These are phyloP conservation scores for Nymphalis io DNA, from an alignment of 1,140 invertebrate genomes.

Conservation along the genomic window DNA sequence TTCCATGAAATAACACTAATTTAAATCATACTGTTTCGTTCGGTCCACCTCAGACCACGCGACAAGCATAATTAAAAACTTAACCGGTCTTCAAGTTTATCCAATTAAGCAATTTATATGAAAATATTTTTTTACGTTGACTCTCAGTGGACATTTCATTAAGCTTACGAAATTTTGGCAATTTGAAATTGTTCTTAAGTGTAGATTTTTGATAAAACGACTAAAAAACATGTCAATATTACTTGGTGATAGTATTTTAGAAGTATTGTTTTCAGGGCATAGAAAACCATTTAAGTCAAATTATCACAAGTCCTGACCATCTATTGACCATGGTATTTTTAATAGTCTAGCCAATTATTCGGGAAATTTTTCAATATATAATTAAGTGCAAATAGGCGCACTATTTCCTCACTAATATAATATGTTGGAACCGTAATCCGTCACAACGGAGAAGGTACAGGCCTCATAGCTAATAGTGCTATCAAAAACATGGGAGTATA, in stretches of 20 bases:
- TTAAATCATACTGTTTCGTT: conserved; percentile 5
- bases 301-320: no score
- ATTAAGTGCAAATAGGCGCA: no score
- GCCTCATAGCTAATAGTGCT: no score
- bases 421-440: no score
- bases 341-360: no score
- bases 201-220: neutral
- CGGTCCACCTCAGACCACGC: neutral
- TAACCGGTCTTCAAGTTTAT: neutral
- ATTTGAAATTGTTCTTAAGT: neutral
- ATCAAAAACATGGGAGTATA: no score
- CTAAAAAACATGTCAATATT: neutral
- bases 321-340: no score
- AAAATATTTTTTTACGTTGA: neutral
- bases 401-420: no score
- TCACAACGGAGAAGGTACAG: no score
- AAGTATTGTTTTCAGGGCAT: neutral
- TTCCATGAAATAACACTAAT: conserved; percentile 1
- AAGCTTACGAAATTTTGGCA: neutral
- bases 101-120: conserved; percentile 3
- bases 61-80: conserved; percentile 14
- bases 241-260: neutral
- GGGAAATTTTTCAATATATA: no score
- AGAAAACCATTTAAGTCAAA: no score
- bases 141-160: neutral